These are phyloP conservation scores for Brotula barbata DNA, from an alignment of 2,797 vertebrate genomes.

Conservation along the genomic window DNA sequence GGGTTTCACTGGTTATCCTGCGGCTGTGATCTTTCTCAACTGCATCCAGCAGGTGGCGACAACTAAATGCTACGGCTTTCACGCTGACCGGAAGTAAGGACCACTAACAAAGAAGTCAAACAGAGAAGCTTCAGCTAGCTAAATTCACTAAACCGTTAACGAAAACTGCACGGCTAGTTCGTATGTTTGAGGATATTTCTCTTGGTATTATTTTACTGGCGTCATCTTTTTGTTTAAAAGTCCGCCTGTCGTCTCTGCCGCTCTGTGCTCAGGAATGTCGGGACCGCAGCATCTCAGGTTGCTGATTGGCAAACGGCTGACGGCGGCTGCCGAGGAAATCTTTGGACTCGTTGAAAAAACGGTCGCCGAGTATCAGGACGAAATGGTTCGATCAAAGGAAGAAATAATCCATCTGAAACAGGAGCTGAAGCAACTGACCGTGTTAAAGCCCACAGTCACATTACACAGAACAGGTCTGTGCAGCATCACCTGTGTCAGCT, in stretches of 20 bases:
- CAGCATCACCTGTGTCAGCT: background rate
- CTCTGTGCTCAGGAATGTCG: background rate
- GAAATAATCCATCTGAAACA: conserved; percentile 7
- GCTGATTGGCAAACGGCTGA: conserved; percentile 28
- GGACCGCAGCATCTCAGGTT: background rate
- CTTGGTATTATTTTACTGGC: no score
- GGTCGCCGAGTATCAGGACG: conserved; percentile 15
- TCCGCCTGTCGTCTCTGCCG: background rate
- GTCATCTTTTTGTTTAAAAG: no score
- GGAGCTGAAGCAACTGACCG: conserved; percentile 28
- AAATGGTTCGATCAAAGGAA: conserved; percentile 11
- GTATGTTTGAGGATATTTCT: no score
- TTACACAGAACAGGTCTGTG: conserved; percentile 20
- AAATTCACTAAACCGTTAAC: no score
- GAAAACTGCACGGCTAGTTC: no score
- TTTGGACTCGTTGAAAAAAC: conserved; percentile 28
- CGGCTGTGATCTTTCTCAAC: no score
- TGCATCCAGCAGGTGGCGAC: no score
- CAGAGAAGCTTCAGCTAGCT: no score
- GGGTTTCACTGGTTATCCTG: no score
- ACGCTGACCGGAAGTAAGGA: no score
- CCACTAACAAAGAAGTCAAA: no score
- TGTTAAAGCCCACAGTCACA: background rate
- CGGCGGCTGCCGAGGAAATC: conserved; percentile 28
- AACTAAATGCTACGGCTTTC: no score